Percentiles rank a stretch among this genome's conserved stretches.
Conservation (phyloP, 2,888 invertebrate species). For the Prosapia bicincta region DNA sequence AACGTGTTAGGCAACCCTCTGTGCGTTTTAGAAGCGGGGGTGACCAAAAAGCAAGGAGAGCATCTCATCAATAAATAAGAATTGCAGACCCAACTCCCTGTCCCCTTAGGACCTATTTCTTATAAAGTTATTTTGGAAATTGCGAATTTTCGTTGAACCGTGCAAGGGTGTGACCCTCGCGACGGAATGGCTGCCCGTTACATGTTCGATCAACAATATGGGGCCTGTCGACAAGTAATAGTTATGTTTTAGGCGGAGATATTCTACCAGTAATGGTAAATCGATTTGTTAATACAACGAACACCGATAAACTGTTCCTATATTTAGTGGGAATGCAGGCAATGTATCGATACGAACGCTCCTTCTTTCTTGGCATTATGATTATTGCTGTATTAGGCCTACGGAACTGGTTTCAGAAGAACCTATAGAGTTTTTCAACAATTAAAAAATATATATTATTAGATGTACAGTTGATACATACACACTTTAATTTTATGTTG, state of each 20-base stretch:
- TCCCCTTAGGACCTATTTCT: not conserved
- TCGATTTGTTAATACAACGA: not conserved
- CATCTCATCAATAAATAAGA: not conserved
- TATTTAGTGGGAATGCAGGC: no score
- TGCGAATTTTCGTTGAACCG: not conserved
- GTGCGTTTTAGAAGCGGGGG: not conserved
- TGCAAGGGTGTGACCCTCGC: not conserved
- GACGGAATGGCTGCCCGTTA: not conserved
- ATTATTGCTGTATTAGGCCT: no score
- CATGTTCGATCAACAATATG: not conserved
- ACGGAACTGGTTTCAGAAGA: no score
- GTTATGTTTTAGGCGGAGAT: not conserved
- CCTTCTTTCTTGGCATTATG: no score
- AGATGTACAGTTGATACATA: no score
- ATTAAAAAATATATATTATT: no score
- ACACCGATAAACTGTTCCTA: no score
- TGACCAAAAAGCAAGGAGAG: not conserved
- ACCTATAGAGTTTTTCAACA: no score
- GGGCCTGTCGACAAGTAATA: not conserved
- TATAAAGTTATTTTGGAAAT: not conserved
- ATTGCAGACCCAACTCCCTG: not conserved
- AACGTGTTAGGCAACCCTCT: not conserved
- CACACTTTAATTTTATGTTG: no score
- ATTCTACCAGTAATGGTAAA: not conserved
- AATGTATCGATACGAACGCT: no score